phyloP scores from a whole-genome alignment of 1,140 invertebrate genomes.

The Zaprionus davidi region DNA sequence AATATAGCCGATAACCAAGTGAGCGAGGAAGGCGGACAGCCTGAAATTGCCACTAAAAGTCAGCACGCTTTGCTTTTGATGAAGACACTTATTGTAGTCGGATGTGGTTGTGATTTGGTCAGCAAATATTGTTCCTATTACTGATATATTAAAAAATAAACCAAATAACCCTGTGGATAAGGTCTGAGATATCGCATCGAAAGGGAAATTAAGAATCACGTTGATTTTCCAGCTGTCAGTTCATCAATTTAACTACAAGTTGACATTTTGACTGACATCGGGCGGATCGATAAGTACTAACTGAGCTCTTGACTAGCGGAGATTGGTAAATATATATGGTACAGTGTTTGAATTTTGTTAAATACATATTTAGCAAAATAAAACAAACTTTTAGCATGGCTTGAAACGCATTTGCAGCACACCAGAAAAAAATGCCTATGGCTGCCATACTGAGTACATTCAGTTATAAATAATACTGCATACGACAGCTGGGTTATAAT shows the following conservation, averaged over 20 bases:
- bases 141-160: neutral
- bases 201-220: neutral
- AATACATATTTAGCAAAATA: neutral
- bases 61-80: neutral
- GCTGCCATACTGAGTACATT: neutral
- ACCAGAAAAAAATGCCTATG: neutral
- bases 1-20: neutral
- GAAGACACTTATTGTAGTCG: neutral
- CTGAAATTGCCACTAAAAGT: no score
- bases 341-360: neutral
- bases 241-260: neutral
- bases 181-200: no score
- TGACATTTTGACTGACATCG: neutral
- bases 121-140: neutral
- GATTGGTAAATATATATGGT: neutral
- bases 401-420: neutral
- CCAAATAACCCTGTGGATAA: no score
- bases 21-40: neutral
- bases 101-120: neutral
- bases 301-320: neutral
- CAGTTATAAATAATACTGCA: neutral
- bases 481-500: neutral
- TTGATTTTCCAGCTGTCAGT: neutral
- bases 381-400: neutral
- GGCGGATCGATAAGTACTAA: neutral